Evolutionary conservation across 2,797 vertebrate genomes (phyloP), one percentile per base, ranked within the genome.

Genomic region (Melanotaenia boesemani): DNA sequence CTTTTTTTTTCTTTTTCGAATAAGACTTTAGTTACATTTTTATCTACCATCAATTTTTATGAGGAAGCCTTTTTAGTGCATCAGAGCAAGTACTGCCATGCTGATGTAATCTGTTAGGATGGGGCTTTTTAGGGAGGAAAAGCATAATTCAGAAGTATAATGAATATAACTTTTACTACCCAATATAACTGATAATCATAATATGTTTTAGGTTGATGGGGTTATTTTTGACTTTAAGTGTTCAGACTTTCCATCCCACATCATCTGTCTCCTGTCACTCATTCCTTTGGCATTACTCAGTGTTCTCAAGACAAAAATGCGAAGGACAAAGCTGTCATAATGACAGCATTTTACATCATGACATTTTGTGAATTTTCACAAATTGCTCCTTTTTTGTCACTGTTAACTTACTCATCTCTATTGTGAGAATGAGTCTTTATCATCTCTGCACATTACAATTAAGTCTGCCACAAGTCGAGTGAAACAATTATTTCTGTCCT

Each of bases 21-120:
- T 58, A 74, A 64, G 41, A 77, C 67, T 84, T 81, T 56, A 54
- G 76, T 54, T 70, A 66, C 66, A 67, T 83, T 84, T 91, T 82
- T 74, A 85, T 85, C 63, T 56, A 24, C 63, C 66, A 79, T 90
- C 74, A 88, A 89, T 84, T 81, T 88, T 86, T 78, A 86, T 50
- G 62, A 80, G 46, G 11, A 54, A 58, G 60, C 48, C 41, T 85
- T 88, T 83, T 80, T 63, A 86, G 68, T 16, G 5, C 57, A 68
- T 68, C 50, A 69, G 55, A 61, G 18, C 62, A 60, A 75, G 72
- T 63, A 58, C 76, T 64, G 74, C 78, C 55, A 86, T 70, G 63
- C 50, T 65, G 48, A 76, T 76, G 63, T 79, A 76, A 75, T 82
- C 66, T 83, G 56, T 76, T 78, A 62, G 70, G 76, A 63, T 56